A percentile compares a stretch with the other conserved stretches of the same genome.
Conservation (phyloP, 1,140 invertebrate genomes). For the Ridgeia piscesae region DNA sequence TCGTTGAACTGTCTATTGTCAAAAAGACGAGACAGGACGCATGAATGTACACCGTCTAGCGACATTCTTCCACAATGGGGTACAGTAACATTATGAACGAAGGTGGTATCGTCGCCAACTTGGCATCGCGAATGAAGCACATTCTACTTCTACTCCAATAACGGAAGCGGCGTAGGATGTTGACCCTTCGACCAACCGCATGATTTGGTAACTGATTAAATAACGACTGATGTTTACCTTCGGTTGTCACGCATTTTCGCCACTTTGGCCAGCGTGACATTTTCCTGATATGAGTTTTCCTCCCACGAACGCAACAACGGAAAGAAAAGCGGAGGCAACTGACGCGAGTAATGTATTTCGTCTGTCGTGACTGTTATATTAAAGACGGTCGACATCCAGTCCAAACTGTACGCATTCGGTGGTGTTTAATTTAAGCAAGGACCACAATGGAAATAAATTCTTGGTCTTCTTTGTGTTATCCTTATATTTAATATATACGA, state of each 20-base stretch:
- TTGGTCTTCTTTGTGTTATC: too few relatives aligned
- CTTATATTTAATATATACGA: too few relatives aligned
- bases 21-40: too few relatives aligned
- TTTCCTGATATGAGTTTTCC: neutral
- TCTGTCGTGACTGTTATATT: neutral
- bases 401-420: neutral
- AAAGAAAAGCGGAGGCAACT: neutral
- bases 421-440: too few relatives aligned
- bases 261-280: neutral
- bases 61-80: too few relatives aligned
- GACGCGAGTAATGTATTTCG: neutral
- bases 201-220: neutral
- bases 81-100: too few relatives aligned
- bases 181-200: neutral
- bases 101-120: too few relatives aligned
- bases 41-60: too few relatives aligned
- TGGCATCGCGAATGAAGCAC: too few relatives aligned
- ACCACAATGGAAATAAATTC: too few relatives aligned
- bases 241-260: neutral
- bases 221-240: neutral
- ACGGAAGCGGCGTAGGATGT: neutral
- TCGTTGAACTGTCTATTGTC: too few relatives aligned
- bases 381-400: neutral
- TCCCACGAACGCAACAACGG: neutral
- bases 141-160: neutral